Percentiles rank a stretch among this genome's conserved stretches.
Conservation (phyloP, 2,113 vertebrate genomes). For the Butorides virescens region DNA sequence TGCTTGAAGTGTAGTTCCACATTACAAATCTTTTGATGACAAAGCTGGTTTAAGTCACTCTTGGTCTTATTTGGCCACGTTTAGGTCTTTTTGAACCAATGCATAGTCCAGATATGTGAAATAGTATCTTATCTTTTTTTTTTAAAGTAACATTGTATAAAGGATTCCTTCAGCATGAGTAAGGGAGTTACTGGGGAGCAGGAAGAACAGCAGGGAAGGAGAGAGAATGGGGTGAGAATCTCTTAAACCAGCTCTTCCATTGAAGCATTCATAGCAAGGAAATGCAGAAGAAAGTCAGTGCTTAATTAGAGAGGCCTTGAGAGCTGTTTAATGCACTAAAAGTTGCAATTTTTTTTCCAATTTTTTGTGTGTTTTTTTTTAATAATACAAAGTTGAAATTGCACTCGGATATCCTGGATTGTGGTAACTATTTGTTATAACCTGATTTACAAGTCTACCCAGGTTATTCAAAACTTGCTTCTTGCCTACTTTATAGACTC, state of each 20-base stretch:
- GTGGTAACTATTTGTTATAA: neutral
- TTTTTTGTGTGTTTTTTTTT: neutral
- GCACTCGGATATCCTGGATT: neutral
- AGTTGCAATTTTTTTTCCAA: neutral
- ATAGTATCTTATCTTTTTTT: neutral
- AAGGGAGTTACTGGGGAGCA: neutral
- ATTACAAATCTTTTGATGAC: neutral
- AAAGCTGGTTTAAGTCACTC: neutral
- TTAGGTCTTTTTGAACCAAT: neutral
- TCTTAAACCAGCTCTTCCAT: neutral
- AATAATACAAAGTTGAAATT: too few relatives aligned
- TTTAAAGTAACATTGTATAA: neutral
- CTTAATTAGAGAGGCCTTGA: constrained; percentile 28
- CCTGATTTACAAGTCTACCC: neutral
- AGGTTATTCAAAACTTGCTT: neutral
- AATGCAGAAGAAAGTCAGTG: neutral
- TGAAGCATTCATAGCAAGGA: neutral
- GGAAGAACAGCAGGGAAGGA: neutral
- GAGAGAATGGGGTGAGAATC: neutral
- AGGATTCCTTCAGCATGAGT: neutral
- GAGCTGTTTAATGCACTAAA: neutral
- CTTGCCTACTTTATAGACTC: neutral
- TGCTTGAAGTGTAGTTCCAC: constrained; percentile 15
- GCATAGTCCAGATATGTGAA: neutral
- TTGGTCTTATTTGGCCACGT: neutral